phyloP scores from a whole-genome alignment of 2,888 invertebrate genomes.

The Heliconius charithonia region DNA sequence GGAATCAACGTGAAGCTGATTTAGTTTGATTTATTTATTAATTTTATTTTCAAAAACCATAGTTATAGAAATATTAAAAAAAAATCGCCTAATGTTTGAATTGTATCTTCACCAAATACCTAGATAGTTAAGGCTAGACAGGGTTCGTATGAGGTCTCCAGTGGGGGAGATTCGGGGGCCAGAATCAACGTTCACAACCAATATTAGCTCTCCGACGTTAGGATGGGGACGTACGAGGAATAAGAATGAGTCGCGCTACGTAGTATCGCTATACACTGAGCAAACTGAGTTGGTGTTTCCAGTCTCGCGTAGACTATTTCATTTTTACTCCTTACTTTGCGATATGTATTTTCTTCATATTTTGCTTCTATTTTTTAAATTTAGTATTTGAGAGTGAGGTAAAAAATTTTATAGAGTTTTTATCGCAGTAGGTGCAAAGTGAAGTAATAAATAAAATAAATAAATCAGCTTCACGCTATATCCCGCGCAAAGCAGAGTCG shows the following conservation, averaged over 20 bases:
- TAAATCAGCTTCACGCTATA: no score
- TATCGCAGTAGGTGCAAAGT: no score
- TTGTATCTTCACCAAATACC: neutral
- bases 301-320: constrained; percentile 28
- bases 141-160: constrained; percentile 16
- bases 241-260: constrained; percentile 55
- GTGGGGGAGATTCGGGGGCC: constrained; percentile 29
- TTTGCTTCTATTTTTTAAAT: neutral
- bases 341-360: neutral
- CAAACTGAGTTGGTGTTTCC: constrained; percentile 21
- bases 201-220: constrained; percentile 64
- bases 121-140: constrained; percentile 1
- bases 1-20: no score
- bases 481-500: no score
- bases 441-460: no score
- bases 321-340: constrained; percentile 13
- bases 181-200: constrained; percentile 55
- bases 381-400: neutral
- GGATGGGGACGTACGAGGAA: constrained; percentile 57
- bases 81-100: neutral
- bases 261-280: constrained; percentile 22
- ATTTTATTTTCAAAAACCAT: no score
- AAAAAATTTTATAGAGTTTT: no score
- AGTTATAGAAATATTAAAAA: no score
- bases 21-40: no score